A percentile compares a stretch with the other conserved stretches of the same genome.
phyloP scores from a whole-genome alignment of 1,140 invertebrate genomes.

The Atopsyche davidsoni region DNA sequence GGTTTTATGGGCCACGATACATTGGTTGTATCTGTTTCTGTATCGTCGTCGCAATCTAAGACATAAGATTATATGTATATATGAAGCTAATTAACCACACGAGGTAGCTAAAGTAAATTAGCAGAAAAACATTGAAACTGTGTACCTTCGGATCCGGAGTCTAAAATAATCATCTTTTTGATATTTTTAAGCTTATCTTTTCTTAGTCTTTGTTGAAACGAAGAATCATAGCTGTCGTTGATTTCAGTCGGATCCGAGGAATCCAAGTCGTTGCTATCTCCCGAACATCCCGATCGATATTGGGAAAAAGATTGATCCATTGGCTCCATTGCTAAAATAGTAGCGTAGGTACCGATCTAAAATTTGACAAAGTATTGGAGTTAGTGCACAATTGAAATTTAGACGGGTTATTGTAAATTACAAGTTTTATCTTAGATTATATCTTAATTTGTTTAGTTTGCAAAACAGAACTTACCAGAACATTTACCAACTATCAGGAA shows the following conservation, averaged over 20 bases:
- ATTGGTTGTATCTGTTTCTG: not conserved
- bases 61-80: not conserved
- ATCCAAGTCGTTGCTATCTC: not conserved
- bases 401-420: no score
- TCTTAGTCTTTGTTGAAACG: constrained; percentile 3
- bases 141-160: constrained; percentile 16
- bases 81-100: not conserved
- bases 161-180: constrained; percentile 11
- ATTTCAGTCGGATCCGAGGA: constrained; percentile 9
- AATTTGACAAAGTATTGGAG: no score
- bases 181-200: not conserved
- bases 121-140: not conserved
- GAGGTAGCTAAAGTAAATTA: not conserved
- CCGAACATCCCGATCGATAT: constrained; percentile 2
- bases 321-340: no score
- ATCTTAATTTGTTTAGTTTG: no score
- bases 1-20: not conserved
- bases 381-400: no score
- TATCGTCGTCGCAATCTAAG: not conserved
- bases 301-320: constrained; percentile 20
- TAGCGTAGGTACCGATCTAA: no score
- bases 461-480: no score
- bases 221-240: constrained; percentile 14
- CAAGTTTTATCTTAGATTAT: no score
- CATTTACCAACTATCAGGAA: no score